These are phyloP conservation scores for Cathartes aura DNA, from an alignment of 2,113 vertebrate species.

Conservation along the genomic window DNA sequence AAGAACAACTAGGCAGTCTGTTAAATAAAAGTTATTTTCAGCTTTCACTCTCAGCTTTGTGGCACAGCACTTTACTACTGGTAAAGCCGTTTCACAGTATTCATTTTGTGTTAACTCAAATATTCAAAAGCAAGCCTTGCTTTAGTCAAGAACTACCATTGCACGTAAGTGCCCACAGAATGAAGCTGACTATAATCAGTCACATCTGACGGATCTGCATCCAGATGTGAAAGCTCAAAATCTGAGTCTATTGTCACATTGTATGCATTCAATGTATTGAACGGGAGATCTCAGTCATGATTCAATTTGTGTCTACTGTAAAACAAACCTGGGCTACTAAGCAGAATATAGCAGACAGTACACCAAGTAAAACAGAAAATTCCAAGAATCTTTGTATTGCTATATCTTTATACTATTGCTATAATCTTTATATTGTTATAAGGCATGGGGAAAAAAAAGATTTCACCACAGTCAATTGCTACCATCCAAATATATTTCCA, in stretches of 20 bases:
- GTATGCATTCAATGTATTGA: background rate
- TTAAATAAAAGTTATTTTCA: background rate
- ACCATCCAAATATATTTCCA: background rate
- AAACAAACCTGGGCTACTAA: background rate
- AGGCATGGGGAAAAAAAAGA: background rate
- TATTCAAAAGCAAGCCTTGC: background rate
- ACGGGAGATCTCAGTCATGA: background rate
- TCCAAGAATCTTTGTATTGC: background rate
- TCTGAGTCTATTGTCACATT: fast-evolving
- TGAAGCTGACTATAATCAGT: background rate
- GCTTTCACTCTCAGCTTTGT: background rate
- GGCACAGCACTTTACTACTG: background rate
- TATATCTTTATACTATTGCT: background rate
- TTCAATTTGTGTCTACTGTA: background rate
- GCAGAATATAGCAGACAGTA: background rate
- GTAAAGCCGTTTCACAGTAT: background rate
- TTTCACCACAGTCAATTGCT: background rate
- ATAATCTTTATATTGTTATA: background rate
- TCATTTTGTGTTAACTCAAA: background rate
- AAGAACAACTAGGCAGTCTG: background rate
- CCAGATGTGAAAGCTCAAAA: background rate
- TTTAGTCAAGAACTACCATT: background rate
- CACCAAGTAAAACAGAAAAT: background rate
- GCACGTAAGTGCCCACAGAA: fast-evolving
- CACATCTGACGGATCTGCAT: background rate